A percentile compares a stretch with the other conserved stretches of the same genome.
phyloP scores from a whole-genome alignment of 2,797 vertebrate genomes.

The Betta splendens region DNA sequence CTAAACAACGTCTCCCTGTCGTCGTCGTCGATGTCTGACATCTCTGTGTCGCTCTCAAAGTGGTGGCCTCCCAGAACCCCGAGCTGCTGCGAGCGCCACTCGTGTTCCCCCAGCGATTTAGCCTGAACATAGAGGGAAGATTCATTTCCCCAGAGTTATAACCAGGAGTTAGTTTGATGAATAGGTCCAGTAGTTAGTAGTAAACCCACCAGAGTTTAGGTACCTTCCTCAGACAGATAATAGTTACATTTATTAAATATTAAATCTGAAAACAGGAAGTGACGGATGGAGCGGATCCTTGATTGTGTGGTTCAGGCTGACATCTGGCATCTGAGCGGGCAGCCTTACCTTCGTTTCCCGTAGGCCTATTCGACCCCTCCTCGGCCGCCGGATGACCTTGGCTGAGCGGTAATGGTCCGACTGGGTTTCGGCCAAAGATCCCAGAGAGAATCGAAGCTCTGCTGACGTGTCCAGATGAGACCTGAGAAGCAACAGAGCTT shows the following conservation, averaged over 20 bases:
- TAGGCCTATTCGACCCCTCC: constrained; percentile 90
- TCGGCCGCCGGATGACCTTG: constrained; percentile 92
- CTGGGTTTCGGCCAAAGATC: constrained; percentile 93
- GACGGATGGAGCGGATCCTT: too few species aligned
- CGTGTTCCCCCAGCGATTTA: constrained; percentile 94
- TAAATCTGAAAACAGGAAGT: too few species aligned
- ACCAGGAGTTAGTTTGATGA: too few species aligned
- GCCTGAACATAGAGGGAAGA: constrained; percentile 83
- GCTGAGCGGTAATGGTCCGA: constrained; percentile 93
- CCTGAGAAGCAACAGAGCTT: constrained; percentile 65
- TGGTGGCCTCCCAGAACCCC: constrained; percentile 90
- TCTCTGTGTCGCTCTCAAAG: constrained; percentile 98
- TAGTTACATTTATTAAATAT: too few species aligned
- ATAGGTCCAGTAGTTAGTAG: too few species aligned
- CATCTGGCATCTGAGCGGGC: too few species aligned
- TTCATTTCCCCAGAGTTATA: too few species aligned
- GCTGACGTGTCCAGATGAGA: constrained; percentile 92
- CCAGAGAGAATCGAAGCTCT: constrained; percentile 92
- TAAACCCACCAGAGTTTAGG: too few species aligned
- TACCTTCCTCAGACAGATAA: too few species aligned
- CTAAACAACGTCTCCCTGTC: constrained; percentile 97
- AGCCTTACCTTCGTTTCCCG: constrained; percentile 89
- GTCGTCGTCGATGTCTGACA: constrained; percentile 98
- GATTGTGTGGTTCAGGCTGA: too few species aligned
- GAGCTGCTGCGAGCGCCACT: constrained; percentile 95